These are phyloP conservation scores for Turnix velox DNA, from an alignment of 2,113 vertebrate genomes.

Conservation along the genomic window DNA sequence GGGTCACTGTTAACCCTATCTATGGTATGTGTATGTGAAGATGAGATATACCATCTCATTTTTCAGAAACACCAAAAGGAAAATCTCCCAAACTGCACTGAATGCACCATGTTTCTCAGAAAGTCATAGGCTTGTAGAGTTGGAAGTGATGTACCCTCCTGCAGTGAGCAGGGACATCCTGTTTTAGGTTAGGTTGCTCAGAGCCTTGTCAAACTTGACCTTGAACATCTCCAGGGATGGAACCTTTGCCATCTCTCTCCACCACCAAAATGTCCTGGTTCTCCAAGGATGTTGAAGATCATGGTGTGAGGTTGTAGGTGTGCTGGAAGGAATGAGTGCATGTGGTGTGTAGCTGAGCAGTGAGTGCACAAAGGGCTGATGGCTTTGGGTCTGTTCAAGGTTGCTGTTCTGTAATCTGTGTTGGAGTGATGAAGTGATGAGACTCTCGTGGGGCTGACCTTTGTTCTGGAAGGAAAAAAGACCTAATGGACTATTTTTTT, in stretches of 20 bases:
- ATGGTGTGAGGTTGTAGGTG: not conserved
- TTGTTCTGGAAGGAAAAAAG: not conserved
- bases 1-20: not conserved
- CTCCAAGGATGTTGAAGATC: not conserved
- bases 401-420: not conserved
- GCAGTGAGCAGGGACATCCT: no score
- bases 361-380: not conserved
- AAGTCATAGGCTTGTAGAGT: no score
- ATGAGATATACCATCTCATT: not conserved
- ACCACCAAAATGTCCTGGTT: rapidly evolving
- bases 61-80: not conserved
- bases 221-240: no score
- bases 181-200: no score
- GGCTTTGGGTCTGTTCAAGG: not conserved
- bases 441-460: not conserved
- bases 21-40: not conserved
- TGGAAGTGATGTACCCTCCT: no score
- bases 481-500: not conserved
- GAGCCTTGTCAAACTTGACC: no score
- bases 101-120: not conserved
- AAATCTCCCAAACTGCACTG: not conserved
- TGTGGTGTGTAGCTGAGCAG: not conserved
- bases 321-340: not conserved
- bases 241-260: no score
- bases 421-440: not conserved